phyloP scores from a whole-genome alignment of 2,113 vertebrate genomes.

The Corythoichthys intestinalis region DNA sequence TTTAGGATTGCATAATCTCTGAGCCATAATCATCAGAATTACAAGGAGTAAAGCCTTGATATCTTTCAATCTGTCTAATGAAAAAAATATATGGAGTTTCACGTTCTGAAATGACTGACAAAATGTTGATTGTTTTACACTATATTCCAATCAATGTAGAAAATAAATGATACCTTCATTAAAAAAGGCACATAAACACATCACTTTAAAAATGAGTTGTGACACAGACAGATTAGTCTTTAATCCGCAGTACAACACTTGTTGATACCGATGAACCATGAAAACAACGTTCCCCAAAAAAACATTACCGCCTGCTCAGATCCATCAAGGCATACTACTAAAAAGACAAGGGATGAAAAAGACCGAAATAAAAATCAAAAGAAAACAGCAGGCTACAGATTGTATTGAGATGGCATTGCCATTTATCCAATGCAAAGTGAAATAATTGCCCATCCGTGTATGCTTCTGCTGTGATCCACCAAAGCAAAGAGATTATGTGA shows the following conservation, averaged over 20 bases:
- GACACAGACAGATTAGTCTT: conserved; percentile 17
- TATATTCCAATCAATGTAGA: too few species aligned
- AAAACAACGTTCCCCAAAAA: conserved; percentile 20
- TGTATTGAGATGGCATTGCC: conserved; percentile 47
- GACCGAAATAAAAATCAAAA: conserved; percentile 29
- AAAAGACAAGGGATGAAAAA: conserved; percentile 3
- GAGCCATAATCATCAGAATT: too few species aligned
- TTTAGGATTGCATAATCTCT: too few species aligned
- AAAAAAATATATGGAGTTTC: too few species aligned
- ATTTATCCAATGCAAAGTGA: conserved; percentile 78
- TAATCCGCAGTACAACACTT: conserved; percentile 6
- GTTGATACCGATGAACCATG: neutral
- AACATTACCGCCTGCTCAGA: conserved; percentile 15
- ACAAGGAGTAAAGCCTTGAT: too few species aligned
- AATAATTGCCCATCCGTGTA: conserved; percentile 78
- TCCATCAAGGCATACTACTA: conserved; percentile 13
- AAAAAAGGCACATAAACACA: neutral
- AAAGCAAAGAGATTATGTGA: conserved; percentile 56
- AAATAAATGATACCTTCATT: neutral
- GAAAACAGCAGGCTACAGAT: conserved; percentile 54
- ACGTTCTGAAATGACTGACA: too few species aligned
- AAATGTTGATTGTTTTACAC: too few species aligned
- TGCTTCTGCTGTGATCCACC: conserved; percentile 67
- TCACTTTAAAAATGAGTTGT: conserved; percentile 6
- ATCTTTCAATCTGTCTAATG: too few species aligned